Evolutionary conservation across 2,797 vertebrate species (phyloP).

Genomic region (Gadopsis marmoratus): DNA sequence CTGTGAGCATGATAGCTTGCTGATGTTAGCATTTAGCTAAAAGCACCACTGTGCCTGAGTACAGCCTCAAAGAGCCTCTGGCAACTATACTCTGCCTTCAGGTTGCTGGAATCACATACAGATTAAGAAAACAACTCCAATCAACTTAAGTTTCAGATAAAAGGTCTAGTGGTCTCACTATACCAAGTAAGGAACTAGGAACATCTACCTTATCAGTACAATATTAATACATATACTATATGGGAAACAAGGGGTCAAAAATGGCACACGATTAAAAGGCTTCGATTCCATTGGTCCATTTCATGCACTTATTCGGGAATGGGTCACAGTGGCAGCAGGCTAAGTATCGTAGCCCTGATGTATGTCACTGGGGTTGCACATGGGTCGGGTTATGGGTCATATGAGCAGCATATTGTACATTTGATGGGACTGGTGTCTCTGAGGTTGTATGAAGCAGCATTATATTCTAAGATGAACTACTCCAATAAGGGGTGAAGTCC

Average conservation of each 20-base stretch:
- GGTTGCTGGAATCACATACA: not conserved
- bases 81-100: not conserved
- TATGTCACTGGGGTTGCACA: not conserved
- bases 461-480: not conserved
- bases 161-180: not conserved
- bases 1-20: not conserved
- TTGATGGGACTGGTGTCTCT: not conserved
- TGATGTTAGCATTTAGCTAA: not conserved
- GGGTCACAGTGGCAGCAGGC: not conserved
- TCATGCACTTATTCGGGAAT: not conserved
- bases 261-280: not conserved
- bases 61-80: not conserved
- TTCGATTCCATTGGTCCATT: not conserved
- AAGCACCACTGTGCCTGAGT: not conserved
- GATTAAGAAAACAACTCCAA: not conserved
- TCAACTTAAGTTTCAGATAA: not conserved
- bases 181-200: not conserved
- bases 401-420: not conserved
- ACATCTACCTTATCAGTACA: not conserved
- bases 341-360: not conserved
- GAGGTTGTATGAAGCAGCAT: not conserved
- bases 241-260: conserved; percentile 1
- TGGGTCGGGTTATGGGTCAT: not conserved
- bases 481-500: not conserved
- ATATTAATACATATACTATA: no score